These are phyloP conservation scores for Caradrina clavipalpis DNA, from an alignment of 2,888 invertebrate species.

Conservation along the genomic window DNA sequence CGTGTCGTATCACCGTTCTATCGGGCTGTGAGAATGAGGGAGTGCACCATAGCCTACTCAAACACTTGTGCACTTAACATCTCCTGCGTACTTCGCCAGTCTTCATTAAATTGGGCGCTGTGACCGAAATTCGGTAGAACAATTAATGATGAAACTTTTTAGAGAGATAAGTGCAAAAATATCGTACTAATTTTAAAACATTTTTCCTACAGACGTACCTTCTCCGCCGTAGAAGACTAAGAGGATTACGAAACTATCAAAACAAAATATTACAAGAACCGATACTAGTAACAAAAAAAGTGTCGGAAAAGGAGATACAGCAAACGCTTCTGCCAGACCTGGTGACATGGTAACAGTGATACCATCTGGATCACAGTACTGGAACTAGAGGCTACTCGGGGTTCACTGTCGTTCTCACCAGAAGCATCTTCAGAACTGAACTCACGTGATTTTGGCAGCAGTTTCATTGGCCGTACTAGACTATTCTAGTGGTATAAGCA, in stretches of 20 bases:
- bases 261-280: not conserved
- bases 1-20: too few relatives aligned
- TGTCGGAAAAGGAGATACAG: not conserved
- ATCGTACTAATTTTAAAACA: not conserved
- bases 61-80: too few relatives aligned
- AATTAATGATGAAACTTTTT: too few relatives aligned
- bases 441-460: too few relatives aligned
- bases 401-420: not conserved
- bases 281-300: too few relatives aligned
- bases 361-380: not conserved
- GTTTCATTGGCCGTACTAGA: not conserved
- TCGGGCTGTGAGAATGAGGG: too few relatives aligned
- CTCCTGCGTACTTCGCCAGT: too few relatives aligned
- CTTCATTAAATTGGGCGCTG: too few relatives aligned
- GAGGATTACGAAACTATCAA: conserved; percentile 11
- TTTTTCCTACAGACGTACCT: conserved; percentile 24
- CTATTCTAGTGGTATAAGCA: not conserved
- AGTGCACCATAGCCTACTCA: too few relatives aligned
- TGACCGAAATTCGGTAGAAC: too few relatives aligned
- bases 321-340: not conserved
- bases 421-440: too few relatives aligned
- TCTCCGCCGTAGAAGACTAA: conserved; percentile 1
- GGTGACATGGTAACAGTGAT: not conserved
- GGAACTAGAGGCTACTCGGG: not conserved
- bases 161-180: not conserved